Conservation (phyloP, 2,888 invertebrate genomes). For the Abrostola tripartita region DNA sequence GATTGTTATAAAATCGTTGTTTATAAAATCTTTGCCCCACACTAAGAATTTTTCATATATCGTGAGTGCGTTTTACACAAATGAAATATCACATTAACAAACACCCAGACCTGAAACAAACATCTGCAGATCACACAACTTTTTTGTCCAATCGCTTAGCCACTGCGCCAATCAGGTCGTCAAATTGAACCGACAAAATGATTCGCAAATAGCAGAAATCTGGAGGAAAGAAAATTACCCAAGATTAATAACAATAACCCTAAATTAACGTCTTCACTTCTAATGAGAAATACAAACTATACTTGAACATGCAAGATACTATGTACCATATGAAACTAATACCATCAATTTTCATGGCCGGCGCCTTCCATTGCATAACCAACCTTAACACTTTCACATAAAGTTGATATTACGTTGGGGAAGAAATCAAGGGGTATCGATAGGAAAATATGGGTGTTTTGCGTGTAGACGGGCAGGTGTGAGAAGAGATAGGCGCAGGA, state of each 20-base stretch:
- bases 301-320: conserved; percentile 51
- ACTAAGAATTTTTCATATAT: too few species aligned
- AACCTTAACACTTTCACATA: conserved; percentile 9
- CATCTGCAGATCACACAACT: too few species aligned
- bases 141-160: too few species aligned
- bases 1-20: too few species aligned
- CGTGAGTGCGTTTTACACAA: too few species aligned
- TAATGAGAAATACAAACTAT: conserved; percentile 46
- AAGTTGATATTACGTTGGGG: conserved; percentile 7
- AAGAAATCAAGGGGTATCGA: conserved; percentile 55
- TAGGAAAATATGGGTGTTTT: conserved; percentile 74
- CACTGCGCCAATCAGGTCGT: too few species aligned
- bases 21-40: too few species aligned
- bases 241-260: conserved; percentile 21
- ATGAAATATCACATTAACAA: too few species aligned
- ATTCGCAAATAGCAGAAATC: neutral
- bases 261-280: conserved; percentile 20
- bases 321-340: conserved; percentile 52
- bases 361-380: conserved; percentile 13
- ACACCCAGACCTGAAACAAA: too few species aligned
- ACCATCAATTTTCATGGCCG: conserved; percentile 60
- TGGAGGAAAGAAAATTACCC: neutral
- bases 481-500: conserved; percentile 54
- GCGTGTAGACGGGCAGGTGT: conserved; percentile 67
- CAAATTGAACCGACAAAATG: neutral